Evolutionary conservation across 2,888 invertebrate genomes (phyloP).

Genomic region (Chironomus riparius): DNA sequence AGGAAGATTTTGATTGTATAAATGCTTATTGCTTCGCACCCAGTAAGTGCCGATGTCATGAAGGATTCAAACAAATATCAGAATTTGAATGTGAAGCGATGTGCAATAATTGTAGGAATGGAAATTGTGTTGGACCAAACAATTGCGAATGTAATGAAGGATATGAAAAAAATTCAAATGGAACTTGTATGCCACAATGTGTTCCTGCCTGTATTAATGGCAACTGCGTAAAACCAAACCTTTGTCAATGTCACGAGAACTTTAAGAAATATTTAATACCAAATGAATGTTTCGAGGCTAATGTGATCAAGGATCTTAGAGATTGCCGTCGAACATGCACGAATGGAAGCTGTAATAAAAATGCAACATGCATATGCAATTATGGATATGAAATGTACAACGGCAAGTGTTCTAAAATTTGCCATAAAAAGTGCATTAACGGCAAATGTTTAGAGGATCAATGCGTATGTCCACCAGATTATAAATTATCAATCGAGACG

Average conservation of each 20-base stretch:
- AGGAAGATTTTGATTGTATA: constrained; percentile 7
- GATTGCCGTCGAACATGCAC: constrained; percentile 30
- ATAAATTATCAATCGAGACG: neutral
- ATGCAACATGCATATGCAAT: constrained; percentile 30
- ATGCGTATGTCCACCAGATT: neutral
- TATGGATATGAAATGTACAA: constrained; percentile 29
- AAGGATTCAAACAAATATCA: constrained; percentile 28
- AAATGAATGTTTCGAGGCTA: constrained; percentile 4
- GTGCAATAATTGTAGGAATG: neutral
- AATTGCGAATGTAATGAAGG: constrained; percentile 33
- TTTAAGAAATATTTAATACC: constrained; percentile 32
- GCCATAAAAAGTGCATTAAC: constrained; percentile 34
- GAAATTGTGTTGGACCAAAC: constrained; percentile 32
- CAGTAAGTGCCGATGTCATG: constrained; percentile 30
- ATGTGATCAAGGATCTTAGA: constrained; percentile 3
- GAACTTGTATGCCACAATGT: constrained; percentile 39
- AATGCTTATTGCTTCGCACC: constrained; percentile 33
- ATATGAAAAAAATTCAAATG: constrained; percentile 24
- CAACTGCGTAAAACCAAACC: constrained; percentile 31
- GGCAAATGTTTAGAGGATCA: constrained; percentile 36
- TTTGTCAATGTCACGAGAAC: constrained; percentile 34
- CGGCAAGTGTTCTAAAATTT: constrained; percentile 27
- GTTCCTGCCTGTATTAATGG: constrained; percentile 40
- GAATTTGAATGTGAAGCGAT: constrained; percentile 11
- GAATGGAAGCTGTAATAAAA: constrained; percentile 32